Base-by-base conservation (phyloP, 2,888 invertebrate species). In the Xanthia togata region DNA sequence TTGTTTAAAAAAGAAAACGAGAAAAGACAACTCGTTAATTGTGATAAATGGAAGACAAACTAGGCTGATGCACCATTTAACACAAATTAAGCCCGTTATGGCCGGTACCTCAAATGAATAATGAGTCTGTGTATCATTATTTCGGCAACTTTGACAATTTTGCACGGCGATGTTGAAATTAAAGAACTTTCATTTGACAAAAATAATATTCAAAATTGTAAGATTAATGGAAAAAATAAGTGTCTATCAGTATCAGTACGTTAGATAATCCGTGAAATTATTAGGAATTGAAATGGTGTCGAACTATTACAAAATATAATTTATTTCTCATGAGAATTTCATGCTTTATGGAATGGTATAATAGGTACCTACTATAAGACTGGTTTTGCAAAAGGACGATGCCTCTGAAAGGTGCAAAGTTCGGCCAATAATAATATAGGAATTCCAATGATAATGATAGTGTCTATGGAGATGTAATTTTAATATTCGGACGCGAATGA, bases 21-120 rank as follows among this genome's bases (percentile, higher is more conserved):
- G 60, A 57, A 35, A 63, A 76, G 60, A 71, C 67, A 81, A 78
- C 55, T 70, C 55, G 78, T 79, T 83, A 83, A 87, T 84, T 70
- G 79, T 81, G 81, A 85, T 86, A 87, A 85, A 86, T 84, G 78
- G 67, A 80, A 70, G 74, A 72, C 73, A 71, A 76, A 83, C 65
- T 65, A 76, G 68, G 41, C 65, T 73, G 78, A 79, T 73, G 75
- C 69, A 73, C 73, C 71, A 77, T 77, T 77, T 73, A 78, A 77
- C 69, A 77, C 73, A 73, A 79, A 72, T 84, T 67, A 74, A 63
- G 41, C 8, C 60, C 31, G 78, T 70, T 78, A 69, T n/a, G n/a
- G 70, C 12, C 23, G 60, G 59, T 70, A 47, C 23, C n/a, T 70
- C 41, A 47, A 84, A 73, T 44, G 11, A 76, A 72, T 70, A 26